Evolutionary conservation across 1,140 invertebrate genomes (phyloP).

Genomic region (Trachelipus rathkii): DNA sequence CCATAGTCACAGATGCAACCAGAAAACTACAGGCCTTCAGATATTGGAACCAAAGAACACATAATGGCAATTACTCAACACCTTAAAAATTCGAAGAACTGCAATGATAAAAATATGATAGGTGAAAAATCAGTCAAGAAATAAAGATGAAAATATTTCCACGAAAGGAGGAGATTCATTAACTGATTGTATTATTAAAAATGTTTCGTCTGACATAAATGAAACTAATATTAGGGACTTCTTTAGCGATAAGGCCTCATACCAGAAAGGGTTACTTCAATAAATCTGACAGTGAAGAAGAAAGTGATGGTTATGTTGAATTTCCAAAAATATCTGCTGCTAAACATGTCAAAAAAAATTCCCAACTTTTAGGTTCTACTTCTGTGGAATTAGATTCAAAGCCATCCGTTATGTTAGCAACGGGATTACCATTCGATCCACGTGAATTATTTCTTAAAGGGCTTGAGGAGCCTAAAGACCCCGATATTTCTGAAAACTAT

Average conservation of each 20-base stretch:
- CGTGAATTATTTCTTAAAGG: too few species aligned
- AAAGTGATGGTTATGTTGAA: constrained; percentile 34
- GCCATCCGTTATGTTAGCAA: constrained; percentile 39
- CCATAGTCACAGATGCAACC: not conserved
- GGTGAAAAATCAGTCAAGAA: not conserved
- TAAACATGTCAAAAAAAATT: constrained; percentile 29
- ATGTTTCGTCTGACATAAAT: constrained; percentile 35
- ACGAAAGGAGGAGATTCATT: constrained; percentile 31
- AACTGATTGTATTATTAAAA: constrained; percentile 39
- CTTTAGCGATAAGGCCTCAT: constrained; percentile 42
- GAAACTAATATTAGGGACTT: too few species aligned
- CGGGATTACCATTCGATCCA: too few species aligned
- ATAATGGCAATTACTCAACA: not conserved
- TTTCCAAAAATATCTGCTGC: constrained; percentile 36
- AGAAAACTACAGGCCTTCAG: not conserved
- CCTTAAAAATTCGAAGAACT: not conserved
- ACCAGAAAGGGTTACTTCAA: constrained; percentile 38
- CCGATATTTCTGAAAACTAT: too few species aligned
- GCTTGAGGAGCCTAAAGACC: too few species aligned
- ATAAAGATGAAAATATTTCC: not conserved
- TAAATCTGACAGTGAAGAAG: constrained; percentile 21
- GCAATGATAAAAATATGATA: constrained; percentile 18
- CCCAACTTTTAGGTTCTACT: constrained; percentile 33
- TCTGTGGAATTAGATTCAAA: constrained; percentile 37
- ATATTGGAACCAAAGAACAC: not conserved